These are phyloP conservation scores for Papilio machaon DNA, from an alignment of 1,140 invertebrate species.

Conservation along the genomic window DNA sequence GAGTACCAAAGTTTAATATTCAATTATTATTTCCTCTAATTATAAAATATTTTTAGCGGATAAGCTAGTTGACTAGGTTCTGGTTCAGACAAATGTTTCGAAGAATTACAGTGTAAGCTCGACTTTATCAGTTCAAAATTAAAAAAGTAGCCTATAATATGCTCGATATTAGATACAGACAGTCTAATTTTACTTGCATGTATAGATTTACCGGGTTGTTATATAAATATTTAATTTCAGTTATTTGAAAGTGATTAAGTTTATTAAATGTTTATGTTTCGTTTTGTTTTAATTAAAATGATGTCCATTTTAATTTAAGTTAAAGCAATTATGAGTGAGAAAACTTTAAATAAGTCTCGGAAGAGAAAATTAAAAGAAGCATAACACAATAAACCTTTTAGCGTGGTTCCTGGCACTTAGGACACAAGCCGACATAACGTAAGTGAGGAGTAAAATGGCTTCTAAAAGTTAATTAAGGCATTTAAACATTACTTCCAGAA, in stretches of 20 bases:
- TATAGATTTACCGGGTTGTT: no score
- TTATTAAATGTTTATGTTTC: neutral
- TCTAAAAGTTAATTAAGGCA: neutral
- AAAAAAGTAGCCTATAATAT: no score
- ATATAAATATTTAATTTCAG: neutral
- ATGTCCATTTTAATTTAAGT: neutral
- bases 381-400: slow-evolving; percentile 19
- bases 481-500: neutral
- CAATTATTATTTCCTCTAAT: no score
- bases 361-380: slow-evolving; percentile 3
- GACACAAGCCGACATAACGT: neutral
- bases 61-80: no score
- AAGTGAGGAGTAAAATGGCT: slow-evolving; percentile 11
- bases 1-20: no score
- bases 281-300: neutral
- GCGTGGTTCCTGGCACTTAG: slow-evolving; percentile 20
- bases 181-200: no score
- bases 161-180: no score
- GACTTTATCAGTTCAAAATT: no score
- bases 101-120: neutral
- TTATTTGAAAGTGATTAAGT: neutral
- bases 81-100: no score
- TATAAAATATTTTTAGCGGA: no score
- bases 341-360: slow-evolving; percentile 8
- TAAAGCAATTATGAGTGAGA: slow-evolving; percentile 1